Evolutionary conservation across 1,140 invertebrate genomes (phyloP).

Genomic region (Pogonomyrmex californicus): DNA sequence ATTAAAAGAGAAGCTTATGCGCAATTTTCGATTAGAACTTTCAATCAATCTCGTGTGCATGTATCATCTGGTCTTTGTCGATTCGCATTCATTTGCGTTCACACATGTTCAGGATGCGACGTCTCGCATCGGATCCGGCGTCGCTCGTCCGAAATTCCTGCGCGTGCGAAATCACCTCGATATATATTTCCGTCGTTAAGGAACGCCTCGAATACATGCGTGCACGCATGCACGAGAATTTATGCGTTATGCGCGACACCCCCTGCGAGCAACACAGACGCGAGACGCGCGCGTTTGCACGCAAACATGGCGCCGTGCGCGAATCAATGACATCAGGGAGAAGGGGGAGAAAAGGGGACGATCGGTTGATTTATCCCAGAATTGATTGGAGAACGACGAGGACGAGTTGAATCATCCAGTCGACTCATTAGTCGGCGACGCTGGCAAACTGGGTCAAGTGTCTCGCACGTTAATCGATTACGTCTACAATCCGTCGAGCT

Average conservation of each 20-base stretch:
- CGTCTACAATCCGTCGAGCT: conserved; percentile 58
- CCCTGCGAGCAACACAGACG: neutral
- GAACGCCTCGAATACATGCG: conserved; percentile 31
- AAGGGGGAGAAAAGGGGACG: conserved; percentile 30
- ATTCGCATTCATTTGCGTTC: conserved; percentile 9
- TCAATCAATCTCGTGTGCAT: neutral
- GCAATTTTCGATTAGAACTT: conserved; percentile 1
- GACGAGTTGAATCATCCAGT: conserved; percentile 56
- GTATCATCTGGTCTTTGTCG: neutral
- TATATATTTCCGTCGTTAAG: conserved; percentile 66
- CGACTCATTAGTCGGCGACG: conserved; percentile 74
- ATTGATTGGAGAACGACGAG: conserved; percentile 38
- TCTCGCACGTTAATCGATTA: conserved; percentile 65
- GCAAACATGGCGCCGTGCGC: neutral
- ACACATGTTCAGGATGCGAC: conserved; percentile 20
- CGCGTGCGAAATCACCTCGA: conserved; percentile 28
- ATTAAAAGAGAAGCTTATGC: neutral
- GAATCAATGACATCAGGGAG: conserved; percentile 39
- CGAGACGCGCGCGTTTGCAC: neutral
- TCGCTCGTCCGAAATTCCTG: conserved; percentile 12
- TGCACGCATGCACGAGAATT: conserved; percentile 59
- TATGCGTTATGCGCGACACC: conserved; percentile 40
- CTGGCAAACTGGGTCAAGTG: conserved; percentile 76
- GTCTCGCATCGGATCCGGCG: neutral
- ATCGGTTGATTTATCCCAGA: conserved; percentile 21